Base-by-base conservation (phyloP, 2,888 invertebrate species). In the Pachycephus smyrnensis region DNA sequence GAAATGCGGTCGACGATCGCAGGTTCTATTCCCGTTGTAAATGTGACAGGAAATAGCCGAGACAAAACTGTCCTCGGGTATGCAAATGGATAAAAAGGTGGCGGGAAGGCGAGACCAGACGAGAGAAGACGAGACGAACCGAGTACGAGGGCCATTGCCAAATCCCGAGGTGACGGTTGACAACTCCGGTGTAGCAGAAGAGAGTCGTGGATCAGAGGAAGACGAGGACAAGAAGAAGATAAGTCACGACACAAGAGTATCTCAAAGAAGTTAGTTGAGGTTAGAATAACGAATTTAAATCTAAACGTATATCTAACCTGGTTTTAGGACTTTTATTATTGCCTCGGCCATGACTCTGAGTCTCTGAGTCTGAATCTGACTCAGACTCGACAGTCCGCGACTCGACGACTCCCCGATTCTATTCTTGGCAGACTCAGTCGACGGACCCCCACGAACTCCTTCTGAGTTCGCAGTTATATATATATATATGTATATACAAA, bases 11-110 rank as follows among this genome's bases (percentile, higher is more conserved):
- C 85, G 86, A 85, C 84, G 86, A 86, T 88, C 85, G 85, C 80
- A 80, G 81, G 86, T 84, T 85, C 88, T 88, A 88, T 89, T 89
- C 87, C 85, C 82, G 87, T 86, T 84, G 88, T 87, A 88, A 88
- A 88, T 88, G 87, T 88, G 86, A 88, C 88, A 88, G 88, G 87
- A 89, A 89, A 89, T 89, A 88, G 86, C 85, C 87, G 87, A 86
- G 88, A 89, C 89, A 73, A 77, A 77, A 35, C 23, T 40, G 71
- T 15, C 68, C 73, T 36, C 73, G 68, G 36, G 55, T 68, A 71
- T 76, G 78, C 75, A 73, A 76, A 78, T 76, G 73, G 33, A 73
- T 40, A 73, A 36, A 77, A 78, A 82, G 69, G 82, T 40, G 40
- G 1, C 40, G 78, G 78, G 77, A 80, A 80, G 79, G 80, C 76